Percentiles rank a stretch among this genome's conserved stretches.
Evolutionary conservation across 2,797 vertebrate genomes (phyloP).

Genomic region (Sebastes matsubarae): DNA sequence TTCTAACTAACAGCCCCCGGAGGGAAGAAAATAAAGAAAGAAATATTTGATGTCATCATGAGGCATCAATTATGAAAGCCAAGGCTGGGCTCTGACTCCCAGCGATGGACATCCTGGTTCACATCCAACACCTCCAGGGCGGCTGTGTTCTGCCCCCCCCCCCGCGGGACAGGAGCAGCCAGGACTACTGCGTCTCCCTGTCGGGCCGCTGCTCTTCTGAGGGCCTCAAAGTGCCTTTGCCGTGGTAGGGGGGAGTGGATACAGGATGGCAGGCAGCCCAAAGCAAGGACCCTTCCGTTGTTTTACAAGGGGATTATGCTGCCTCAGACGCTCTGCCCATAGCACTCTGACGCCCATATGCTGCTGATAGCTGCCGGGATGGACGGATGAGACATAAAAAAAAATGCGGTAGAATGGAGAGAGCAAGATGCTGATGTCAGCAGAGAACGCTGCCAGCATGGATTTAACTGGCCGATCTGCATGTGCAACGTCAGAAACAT

Average conservation of each 20-base stretch:
- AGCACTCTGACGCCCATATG: conserved; percentile 63
- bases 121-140: conserved; percentile 42
- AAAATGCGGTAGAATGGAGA: background rate
- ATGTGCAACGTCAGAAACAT: background rate
- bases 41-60: conserved; percentile 48
- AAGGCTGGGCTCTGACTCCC: conserved; percentile 55
- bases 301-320: conserved; percentile 76
- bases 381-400: conserved; percentile 21
- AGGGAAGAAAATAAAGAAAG: conserved; percentile 15
- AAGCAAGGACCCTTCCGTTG: conserved; percentile 53
- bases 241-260: conserved; percentile 11
- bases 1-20: conserved; percentile 31
- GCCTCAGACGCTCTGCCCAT: conserved; percentile 59
- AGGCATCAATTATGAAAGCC: conserved; percentile 59
- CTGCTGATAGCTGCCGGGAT: conserved; percentile 10
- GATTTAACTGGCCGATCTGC: conserved; percentile 20
- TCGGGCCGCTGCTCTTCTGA: conserved; percentile 25
- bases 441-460: conserved; percentile 8
- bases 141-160: background rate
- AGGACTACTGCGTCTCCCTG: conserved; percentile 37
- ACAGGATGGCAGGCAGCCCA: conserved; percentile 52
- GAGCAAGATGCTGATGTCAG: conserved; percentile 41
- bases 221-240: conserved; percentile 28
- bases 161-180: conserved; percentile 2
- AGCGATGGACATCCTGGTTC: conserved; percentile 40